Evolutionary conservation across 2,888 invertebrate genomes (phyloP).

Genomic region (Sericinus montela): DNA sequence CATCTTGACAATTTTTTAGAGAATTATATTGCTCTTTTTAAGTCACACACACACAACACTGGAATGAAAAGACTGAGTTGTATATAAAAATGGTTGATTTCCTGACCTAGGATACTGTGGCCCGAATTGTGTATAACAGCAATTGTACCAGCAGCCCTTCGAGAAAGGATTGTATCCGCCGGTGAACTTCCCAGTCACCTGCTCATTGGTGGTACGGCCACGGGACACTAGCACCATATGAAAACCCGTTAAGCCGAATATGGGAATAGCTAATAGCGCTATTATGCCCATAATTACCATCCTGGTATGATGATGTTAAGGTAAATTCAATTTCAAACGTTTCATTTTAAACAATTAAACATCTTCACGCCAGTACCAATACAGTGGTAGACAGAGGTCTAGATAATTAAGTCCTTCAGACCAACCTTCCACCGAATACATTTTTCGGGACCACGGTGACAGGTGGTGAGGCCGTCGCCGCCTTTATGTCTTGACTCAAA

Average conservation of each 20-base stretch:
- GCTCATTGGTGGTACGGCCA: conserved; percentile 99
- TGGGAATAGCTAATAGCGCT: conserved; percentile 95
- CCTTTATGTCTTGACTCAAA: no score
- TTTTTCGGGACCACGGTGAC: no score
- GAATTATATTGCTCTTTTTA: no score
- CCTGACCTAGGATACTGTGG: conserved; percentile 97
- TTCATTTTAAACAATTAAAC: no score
- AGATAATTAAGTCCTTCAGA: no score
- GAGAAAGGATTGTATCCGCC: conserved; percentile 99
- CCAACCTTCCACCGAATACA: no score
- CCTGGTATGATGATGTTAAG: conserved; percentile 70
- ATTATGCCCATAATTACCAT: conserved; percentile 96
- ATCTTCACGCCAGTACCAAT: no score
- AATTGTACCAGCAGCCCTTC: conserved; percentile 96
- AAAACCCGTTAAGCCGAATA: conserved; percentile 98
- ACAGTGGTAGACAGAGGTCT: no score
- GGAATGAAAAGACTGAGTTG: no score
- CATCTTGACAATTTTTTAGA: no score
- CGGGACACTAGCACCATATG: conserved; percentile 97
- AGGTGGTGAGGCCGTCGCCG: no score
- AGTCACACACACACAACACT: no score
- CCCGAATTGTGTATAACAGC: conserved; percentile 96
- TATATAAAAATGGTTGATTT: background rate
- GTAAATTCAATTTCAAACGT: conserved; percentile 15
- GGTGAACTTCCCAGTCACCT: conserved; percentile 99